A percentile compares a stretch with the other conserved stretches of the same genome.
phyloP scores from a whole-genome alignment of 2,888 invertebrate genomes.

The Drosophila greeni region DNA sequence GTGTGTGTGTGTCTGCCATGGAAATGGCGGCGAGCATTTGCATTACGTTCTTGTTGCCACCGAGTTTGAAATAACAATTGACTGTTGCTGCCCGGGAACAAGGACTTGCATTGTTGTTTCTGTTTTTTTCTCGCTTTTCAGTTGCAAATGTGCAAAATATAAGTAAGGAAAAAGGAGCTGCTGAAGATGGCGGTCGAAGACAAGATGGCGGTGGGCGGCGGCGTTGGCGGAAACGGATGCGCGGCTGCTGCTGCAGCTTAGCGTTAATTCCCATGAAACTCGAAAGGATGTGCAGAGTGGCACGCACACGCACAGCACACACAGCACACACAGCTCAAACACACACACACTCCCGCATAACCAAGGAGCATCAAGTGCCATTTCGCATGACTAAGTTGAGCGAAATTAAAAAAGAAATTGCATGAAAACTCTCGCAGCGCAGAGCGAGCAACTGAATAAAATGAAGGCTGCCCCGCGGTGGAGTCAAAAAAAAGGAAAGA shows the following conservation, averaged over 20 bases:
- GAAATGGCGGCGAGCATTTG: constrained; percentile 29
- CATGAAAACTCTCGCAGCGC: constrained; percentile 35
- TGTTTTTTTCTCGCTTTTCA: constrained; percentile 29
- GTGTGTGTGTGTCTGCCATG: constrained; percentile 15
- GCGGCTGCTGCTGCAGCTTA: constrained; percentile 55
- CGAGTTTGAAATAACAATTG: constrained; percentile 52
- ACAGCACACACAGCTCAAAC: constrained; percentile 13
- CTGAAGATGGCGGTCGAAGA: constrained; percentile 12
- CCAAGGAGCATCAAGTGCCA: constrained; percentile 62
- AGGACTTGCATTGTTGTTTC: constrained; percentile 15
- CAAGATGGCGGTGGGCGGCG: constrained; percentile 3
- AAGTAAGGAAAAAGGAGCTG: constrained; percentile 16
- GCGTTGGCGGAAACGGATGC: constrained; percentile 16
- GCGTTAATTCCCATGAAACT: constrained; percentile 66
- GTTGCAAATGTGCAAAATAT: constrained; percentile 41
- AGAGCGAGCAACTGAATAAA: constrained; percentile 38
- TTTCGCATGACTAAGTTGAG: constrained; percentile 67
- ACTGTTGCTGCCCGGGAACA: constrained; percentile 35
- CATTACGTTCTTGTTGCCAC: constrained; percentile 61
- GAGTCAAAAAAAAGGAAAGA: constrained; percentile 20
- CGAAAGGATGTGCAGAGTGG: constrained; percentile 38
- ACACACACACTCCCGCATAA: constrained; percentile 16
- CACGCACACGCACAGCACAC: constrained; percentile 15
- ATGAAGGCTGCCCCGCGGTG: constrained; percentile 37
- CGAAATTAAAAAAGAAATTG: constrained; percentile 67